A percentile compares a stretch with the other conserved stretches of the same genome.
These are phyloP conservation scores for Osmoderma eremita DNA, from an alignment of 2,888 invertebrate genomes.

Conservation along the genomic window DNA sequence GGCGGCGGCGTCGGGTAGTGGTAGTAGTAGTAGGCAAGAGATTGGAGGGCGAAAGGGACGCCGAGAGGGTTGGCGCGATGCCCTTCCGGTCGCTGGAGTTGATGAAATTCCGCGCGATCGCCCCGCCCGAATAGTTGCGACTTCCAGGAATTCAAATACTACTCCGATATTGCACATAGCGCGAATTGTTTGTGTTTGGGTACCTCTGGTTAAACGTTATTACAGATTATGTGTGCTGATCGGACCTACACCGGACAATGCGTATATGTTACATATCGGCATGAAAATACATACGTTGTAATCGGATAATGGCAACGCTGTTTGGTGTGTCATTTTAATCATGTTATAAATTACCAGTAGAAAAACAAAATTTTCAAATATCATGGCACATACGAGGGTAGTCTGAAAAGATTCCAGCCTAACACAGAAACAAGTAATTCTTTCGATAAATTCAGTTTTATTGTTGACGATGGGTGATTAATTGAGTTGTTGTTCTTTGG, in stretches of 20 bases:
- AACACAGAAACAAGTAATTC: too few relatives aligned
- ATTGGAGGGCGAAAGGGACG: constrained; percentile 36
- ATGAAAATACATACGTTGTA: background rate
- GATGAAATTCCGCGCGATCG: constrained; percentile 66
- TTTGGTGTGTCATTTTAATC: too few relatives aligned
- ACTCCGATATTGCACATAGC: constrained; percentile 61
- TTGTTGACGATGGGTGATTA: background rate
- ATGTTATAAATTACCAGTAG: too few relatives aligned
- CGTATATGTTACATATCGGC: background rate
- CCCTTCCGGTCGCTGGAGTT: constrained; percentile 72
- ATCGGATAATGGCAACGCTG: too few relatives aligned
- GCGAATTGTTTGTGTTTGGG: constrained; percentile 56
- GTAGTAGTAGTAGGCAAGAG: constrained; percentile 13
- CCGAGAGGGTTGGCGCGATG: constrained; percentile 68
- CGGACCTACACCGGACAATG: background rate
- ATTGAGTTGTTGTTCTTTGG: too few relatives aligned
- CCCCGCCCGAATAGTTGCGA: constrained; percentile 63
- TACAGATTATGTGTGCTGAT: constrained; percentile 24
- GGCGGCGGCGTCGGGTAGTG: constrained; percentile 51
- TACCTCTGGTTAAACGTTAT: constrained; percentile 31
- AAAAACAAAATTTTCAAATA: too few relatives aligned
- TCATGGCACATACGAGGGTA: too few relatives aligned
- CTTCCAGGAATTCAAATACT: constrained; percentile 63
- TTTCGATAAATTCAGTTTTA: too few relatives aligned
- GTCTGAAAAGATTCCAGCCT: too few relatives aligned